Conservation (phyloP, 2,888 invertebrate species). For the Galerucella calmariensis region DNA sequence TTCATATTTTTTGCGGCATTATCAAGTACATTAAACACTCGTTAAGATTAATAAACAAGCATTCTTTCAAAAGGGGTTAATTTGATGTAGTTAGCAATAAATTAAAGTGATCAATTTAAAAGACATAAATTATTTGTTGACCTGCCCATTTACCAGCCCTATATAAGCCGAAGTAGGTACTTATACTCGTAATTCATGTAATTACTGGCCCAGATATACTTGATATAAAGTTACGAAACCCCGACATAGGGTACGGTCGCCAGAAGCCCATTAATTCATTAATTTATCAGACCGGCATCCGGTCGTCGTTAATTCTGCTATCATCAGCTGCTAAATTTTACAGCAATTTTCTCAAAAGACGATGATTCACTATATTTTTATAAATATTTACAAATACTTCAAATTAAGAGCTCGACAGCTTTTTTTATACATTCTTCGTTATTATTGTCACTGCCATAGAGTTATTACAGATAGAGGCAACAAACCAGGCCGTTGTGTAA, state of each 20-base stretch:
- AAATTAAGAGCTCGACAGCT: too few relatives aligned
- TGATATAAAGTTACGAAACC: conserved; percentile 15
- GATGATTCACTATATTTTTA: neutral
- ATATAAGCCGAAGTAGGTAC: conserved; percentile 11
- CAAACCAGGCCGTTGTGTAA: too few relatives aligned
- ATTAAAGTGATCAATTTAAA: conserved; percentile 10
- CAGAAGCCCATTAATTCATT: conserved; percentile 19
- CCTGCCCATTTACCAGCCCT: conserved; percentile 6
- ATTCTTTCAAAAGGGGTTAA: neutral
- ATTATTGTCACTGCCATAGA: too few relatives aligned
- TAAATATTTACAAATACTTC: neutral
- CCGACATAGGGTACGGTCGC: conserved; percentile 6
- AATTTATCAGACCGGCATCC: conserved; percentile 16
- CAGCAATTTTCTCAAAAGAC: neutral
- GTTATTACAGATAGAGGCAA: too few relatives aligned
- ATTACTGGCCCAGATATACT: conserved; percentile 21
- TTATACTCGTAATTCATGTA: conserved; percentile 16
- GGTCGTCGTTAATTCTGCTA: conserved; percentile 6
- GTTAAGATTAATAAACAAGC: neutral
- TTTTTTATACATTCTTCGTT: too few relatives aligned
- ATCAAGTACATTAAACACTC: neutral
- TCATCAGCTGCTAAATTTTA: conserved; percentile 7
- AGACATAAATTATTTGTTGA: conserved; percentile 17
- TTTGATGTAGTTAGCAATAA: neutral
- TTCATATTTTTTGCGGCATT: neutral